Conservation (phyloP, 2,888 invertebrate species). For the Scaptomyza cyrtandrae region DNA sequence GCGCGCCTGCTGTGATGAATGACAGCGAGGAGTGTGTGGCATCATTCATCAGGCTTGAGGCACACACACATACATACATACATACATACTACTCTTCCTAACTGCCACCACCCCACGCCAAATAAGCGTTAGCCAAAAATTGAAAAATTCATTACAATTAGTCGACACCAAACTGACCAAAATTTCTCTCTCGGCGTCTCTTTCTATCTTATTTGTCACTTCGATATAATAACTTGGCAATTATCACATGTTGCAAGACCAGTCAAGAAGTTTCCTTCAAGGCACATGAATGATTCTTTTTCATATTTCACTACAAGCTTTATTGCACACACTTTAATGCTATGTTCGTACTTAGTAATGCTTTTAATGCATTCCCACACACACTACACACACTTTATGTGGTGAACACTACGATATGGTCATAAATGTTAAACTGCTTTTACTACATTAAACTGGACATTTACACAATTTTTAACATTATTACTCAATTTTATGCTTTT, state of each 20-base stretch:
- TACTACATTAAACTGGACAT: too few relatives aligned
- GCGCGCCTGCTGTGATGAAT: conserved; percentile 73
- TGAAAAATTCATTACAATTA: conserved; percentile 79
- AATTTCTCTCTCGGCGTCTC: neutral
- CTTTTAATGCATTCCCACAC: too few relatives aligned
- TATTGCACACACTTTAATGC: neutral
- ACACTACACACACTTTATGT: too few relatives aligned
- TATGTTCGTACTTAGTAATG: neutral
- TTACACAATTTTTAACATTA: too few relatives aligned
- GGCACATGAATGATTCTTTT: neutral
- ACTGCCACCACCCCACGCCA: neutral
- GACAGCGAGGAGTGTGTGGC: conserved; percentile 70
- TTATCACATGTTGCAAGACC: neutral
- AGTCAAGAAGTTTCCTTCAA: neutral
- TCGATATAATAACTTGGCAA: conserved; percentile 20
- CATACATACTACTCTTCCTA: too few relatives aligned
- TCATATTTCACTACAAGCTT: too few relatives aligned
- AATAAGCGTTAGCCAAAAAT: conserved; percentile 46
- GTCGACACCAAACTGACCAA: conserved; percentile 57
- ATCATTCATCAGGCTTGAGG: conserved; percentile 70
- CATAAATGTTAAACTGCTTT: neutral
- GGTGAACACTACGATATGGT: neutral
- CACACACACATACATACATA: neutral
- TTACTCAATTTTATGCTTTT: neutral
- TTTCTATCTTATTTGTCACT: neutral